These are phyloP conservation scores for Rhaphigaster nebulosa DNA, from an alignment of 2,888 invertebrate genomes.

Conservation along the genomic window DNA sequence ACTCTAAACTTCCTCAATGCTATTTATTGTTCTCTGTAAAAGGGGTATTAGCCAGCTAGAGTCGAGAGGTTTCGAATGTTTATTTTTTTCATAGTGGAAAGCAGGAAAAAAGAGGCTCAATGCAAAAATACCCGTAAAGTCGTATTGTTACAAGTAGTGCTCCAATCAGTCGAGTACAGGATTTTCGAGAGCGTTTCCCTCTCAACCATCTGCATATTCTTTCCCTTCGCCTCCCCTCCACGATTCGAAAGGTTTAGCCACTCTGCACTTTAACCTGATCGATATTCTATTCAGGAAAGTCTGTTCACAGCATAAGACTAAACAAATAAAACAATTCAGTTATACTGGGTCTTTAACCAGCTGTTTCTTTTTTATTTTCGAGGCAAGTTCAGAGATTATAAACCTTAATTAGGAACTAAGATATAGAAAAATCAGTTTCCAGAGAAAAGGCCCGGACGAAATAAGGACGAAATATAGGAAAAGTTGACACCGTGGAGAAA, in stretches of 20 bases:
- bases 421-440: too few relatives aligned
- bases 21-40: background rate
- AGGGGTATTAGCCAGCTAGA: background rate
- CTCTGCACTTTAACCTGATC: background rate
- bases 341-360: too few relatives aligned
- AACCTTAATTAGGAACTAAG: too few relatives aligned
- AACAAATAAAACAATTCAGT: too few relatives aligned
- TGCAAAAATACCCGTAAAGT: background rate
- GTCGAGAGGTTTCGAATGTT: background rate
- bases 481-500: too few relatives aligned
- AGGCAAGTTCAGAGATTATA: too few relatives aligned
- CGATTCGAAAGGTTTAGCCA: background rate
- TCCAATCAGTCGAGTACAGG: background rate
- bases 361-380: too few relatives aligned
- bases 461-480: too few relatives aligned
- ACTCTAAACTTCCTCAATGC: too few relatives aligned
- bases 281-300: background rate
- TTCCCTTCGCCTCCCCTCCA: background rate
- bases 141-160: background rate
- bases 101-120: background rate
- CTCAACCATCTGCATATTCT: background rate
- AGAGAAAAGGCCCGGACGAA: too few relatives aligned
- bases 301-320: too few relatives aligned
- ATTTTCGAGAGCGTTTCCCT: background rate
- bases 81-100: background rate